Conservation (phyloP, 2,797 vertebrate species). For the Pterois miles region DNA sequence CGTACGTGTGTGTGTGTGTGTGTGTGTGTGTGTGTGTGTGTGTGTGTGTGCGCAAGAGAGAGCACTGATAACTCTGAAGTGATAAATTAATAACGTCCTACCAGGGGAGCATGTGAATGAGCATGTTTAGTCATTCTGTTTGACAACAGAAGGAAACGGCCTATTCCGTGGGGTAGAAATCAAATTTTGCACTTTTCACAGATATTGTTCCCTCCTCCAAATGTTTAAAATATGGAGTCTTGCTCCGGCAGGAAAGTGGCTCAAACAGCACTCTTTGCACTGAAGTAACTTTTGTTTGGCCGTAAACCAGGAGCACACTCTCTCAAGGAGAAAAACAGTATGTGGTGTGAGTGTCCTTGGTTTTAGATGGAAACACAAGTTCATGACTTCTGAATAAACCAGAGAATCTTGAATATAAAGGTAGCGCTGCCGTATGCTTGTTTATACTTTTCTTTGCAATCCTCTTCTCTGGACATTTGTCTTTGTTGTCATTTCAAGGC, state of each 20-base stretch:
- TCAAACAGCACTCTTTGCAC: slow-evolving; percentile 56
- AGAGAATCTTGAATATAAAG: slow-evolving; percentile 42
- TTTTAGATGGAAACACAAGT: slow-evolving; percentile 19
- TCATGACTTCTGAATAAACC: slow-evolving; percentile 38
- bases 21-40: slow-evolving; percentile 18
- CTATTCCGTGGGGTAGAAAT: slow-evolving; percentile 80
- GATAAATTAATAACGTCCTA: slow-evolving; percentile 85
- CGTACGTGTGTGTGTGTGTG: slow-evolving; percentile 28
- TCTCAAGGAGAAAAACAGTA: slow-evolving; percentile 41
- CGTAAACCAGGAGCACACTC: slow-evolving; percentile 55
- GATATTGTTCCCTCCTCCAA: slow-evolving; percentile 76
- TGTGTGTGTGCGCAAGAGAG: slow-evolving; percentile 34
- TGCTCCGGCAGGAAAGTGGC: slow-evolving; percentile 65
- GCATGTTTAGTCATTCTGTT: slow-evolving; percentile 88
- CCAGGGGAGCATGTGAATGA: slow-evolving; percentile 84
- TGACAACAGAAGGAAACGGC: slow-evolving; percentile 86
- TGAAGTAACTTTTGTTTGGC: slow-evolving; percentile 74
- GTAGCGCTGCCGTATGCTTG: slow-evolving; percentile 8
- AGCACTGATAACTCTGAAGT: slow-evolving; percentile 78
- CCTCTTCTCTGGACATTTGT: slow-evolving; percentile 14
- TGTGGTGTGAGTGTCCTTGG: slow-evolving; percentile 49
- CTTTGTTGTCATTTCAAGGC: slow-evolving; percentile 37
- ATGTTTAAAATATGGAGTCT: slow-evolving; percentile 77
- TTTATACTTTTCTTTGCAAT: slow-evolving; percentile 25
- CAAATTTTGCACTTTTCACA: slow-evolving; percentile 78